Base-by-base conservation (phyloP, 2,888 invertebrate genomes). In the Euplexia lucipara region DNA sequence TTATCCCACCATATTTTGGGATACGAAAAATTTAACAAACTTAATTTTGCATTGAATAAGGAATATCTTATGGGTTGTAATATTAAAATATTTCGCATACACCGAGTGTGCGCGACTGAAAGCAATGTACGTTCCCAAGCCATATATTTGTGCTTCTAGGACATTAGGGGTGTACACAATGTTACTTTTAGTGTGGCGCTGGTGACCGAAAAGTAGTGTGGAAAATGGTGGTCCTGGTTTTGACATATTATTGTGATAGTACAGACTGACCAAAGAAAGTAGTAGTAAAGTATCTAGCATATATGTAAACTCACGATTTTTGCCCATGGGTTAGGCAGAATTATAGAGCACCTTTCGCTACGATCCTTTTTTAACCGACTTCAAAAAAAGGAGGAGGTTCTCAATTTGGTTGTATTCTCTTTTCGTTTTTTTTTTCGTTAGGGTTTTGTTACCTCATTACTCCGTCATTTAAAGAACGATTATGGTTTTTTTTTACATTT, bases 141-240 rank as follows among this genome's bases (percentile, higher is more conserved):
- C 61, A 18, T 70, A 75, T 78, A 64, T 71, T 78, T 79, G 61
- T 52, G 37, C 59, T 64, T 41, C 22, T 14, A 22, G n/a, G 26
- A 45, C 10, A 34, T 58, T 7, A 75, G 61, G 69, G 78, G 14
- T 72, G 37, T 16, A 49, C 22, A 51, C 10, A 39, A 30, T 4
- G n/a, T 37, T 37, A 10, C 18, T 30, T 12, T 3, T 37, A n/a
- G 30, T 10, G n/a, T 54, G 3, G 18, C 1, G 8, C 26, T 26
- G 18, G n/a, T 20, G 9, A 16, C 10, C 6, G 10, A 42, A 7
- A 16, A 32, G 4, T 41, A 10, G 4, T 32, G 2, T 5, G 3
- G 3, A 22, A 41, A 56, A 32, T 16, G 20, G 39, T 16, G 4
- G 20, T n/a, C 1, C 3, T 59, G 16, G 16, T 14, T 56, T 34